phyloP scores from a whole-genome alignment of 2,888 invertebrate genomes.

The Tiliacea aurago region DNA sequence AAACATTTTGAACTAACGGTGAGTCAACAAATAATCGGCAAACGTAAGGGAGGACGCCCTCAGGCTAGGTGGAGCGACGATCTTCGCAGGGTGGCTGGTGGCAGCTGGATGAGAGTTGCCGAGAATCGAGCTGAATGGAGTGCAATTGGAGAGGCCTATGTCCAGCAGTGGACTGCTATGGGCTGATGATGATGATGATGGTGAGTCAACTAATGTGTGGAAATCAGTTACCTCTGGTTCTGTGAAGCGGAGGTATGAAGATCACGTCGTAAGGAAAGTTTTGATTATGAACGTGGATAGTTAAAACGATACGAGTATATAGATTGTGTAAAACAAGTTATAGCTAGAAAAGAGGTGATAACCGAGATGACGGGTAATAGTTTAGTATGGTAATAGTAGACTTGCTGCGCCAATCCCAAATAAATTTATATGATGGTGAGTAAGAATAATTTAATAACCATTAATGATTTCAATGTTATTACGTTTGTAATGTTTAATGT shows the following conservation, averaged over 20 bases:
- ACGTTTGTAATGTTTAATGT: neutral
- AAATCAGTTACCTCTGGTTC: neutral
- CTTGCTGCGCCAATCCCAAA: neutral
- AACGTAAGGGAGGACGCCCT: too few species aligned
- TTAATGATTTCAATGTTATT: neutral
- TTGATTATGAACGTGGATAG: neutral
- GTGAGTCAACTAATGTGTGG: constrained; percentile 21
- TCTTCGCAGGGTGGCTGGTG: too few species aligned
- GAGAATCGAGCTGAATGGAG: too few species aligned
- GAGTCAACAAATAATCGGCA: too few species aligned
- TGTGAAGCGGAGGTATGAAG: neutral
- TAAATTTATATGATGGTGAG: neutral
- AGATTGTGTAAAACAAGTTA: neutral
- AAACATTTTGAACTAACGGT: constrained; percentile 8
- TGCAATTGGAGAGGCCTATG: too few species aligned
- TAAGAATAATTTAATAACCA: neutral
- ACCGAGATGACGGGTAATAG: neutral
- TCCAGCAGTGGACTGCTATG: too few species aligned
- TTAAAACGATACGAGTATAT: neutral
- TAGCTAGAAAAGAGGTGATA: too few species aligned
- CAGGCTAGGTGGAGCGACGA: too few species aligned
- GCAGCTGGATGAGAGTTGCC: too few species aligned
- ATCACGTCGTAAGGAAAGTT: neutral
- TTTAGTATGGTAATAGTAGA: neutral
- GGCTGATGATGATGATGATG: too few species aligned